These are phyloP conservation scores for Adelosebastes latens DNA, from an alignment of 2,797 vertebrate species.

Conservation along the genomic window DNA sequence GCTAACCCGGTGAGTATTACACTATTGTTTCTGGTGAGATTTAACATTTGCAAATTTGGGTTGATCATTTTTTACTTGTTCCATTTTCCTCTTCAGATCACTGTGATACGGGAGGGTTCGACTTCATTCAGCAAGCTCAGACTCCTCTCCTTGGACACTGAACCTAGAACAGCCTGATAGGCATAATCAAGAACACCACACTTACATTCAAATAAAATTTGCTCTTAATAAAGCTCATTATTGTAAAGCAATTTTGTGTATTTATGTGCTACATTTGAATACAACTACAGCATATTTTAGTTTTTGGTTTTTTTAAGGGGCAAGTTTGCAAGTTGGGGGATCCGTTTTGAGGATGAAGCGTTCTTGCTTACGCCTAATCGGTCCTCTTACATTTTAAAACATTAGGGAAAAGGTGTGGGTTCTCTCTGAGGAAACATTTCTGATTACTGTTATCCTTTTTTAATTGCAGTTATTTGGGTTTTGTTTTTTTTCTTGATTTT, in stretches of 20 bases:
- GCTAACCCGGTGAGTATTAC: slow-evolving; percentile 21
- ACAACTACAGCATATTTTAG: slow-evolving; percentile 11
- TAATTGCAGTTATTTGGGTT: background rate
- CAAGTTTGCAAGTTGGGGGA: background rate
- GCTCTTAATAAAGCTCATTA: slow-evolving; percentile 57
- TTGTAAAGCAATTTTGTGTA: slow-evolving; percentile 44
- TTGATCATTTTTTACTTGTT: background rate
- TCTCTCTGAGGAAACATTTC: slow-evolving; percentile 11
- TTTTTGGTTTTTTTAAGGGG: slow-evolving; percentile 11
- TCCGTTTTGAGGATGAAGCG: background rate
- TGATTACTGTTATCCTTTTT: background rate
- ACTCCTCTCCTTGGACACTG: slow-evolving; percentile 3
- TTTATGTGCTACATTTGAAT: slow-evolving; percentile 35
- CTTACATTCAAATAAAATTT: slow-evolving; percentile 22
- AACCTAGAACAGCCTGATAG: slow-evolving; percentile 12
- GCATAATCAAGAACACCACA: slow-evolving; percentile 32
- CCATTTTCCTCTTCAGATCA: slow-evolving; percentile 19
- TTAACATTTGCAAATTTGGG: background rate
- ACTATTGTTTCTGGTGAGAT: background rate
- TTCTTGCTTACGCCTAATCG: slow-evolving; percentile 28
- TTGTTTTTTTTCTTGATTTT: slow-evolving; percentile 7
- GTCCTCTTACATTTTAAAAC: background rate
- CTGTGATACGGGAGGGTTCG: background rate
- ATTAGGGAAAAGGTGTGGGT: slow-evolving; percentile 6
- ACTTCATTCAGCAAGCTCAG: background rate